phyloP scores from a whole-genome alignment of 2,797 vertebrate species.

The Gallinago solitaria region DNA sequence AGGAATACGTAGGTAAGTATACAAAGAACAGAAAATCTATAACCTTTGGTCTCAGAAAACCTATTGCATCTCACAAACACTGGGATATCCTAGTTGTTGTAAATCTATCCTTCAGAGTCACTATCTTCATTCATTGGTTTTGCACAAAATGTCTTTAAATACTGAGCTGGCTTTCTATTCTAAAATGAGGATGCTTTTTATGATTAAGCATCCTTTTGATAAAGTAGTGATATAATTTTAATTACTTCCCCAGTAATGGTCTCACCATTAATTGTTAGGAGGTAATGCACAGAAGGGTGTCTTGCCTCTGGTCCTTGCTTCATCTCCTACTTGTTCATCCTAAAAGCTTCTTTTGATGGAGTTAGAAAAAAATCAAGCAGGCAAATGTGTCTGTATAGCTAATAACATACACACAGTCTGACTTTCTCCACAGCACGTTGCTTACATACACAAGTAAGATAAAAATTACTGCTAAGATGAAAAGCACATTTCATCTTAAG shows the following conservation, averaged over 20 bases:
- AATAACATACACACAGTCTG: not conserved
- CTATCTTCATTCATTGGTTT: not conserved
- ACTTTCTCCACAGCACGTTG: not conserved
- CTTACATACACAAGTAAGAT: constrained; percentile 15
- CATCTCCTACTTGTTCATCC: not conserved
- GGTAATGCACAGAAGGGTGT: not conserved
- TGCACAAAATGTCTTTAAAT: not conserved
- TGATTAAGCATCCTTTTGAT: not conserved
- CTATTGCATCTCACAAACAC: not conserved
- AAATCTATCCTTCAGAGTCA: not conserved
- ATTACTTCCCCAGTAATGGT: not conserved
- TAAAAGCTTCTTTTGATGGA: constrained; percentile 26
- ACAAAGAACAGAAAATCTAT: not conserved
- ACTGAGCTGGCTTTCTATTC: not conserved
- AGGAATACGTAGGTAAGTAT: not conserved
- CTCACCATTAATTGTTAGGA: not conserved
- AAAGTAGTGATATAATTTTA: not conserved
- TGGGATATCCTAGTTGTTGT: not conserved
- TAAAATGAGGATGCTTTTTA: not conserved
- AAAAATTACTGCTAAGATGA: constrained; percentile 30
- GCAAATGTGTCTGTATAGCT: not conserved
- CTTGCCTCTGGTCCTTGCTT: not conserved
- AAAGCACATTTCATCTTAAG: constrained; percentile 33
- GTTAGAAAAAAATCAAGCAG: not conserved
- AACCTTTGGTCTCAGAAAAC: not conserved